These are phyloP conservation scores for Meloidogyne chitwoodi DNA, from an alignment of 1,140 invertebrate genomes.

Conservation along the genomic window DNA sequence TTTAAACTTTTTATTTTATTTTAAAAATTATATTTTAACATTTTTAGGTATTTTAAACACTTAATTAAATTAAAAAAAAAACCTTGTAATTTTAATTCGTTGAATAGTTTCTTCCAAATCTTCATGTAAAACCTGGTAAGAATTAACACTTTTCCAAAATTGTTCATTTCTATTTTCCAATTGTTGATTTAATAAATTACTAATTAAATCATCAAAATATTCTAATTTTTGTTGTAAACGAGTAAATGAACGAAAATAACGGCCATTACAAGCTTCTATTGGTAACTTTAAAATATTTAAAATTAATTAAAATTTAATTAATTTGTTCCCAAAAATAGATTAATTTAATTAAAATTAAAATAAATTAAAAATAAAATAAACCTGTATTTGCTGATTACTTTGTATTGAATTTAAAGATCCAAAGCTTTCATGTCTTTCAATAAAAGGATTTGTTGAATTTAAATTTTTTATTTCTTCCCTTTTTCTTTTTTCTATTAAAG, in stretches of 20 bases:
- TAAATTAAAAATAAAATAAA: background rate
- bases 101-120: conserved; percentile 40
- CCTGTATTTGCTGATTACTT: conserved; percentile 18
- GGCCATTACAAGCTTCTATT: conserved; percentile 33
- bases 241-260: conserved; percentile 49
- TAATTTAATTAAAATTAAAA: too few relatives aligned
- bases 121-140: conserved; percentile 49
- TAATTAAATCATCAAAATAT: conserved; percentile 51
- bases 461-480: too few relatives aligned
- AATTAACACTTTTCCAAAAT: conserved; percentile 57
- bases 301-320: too few relatives aligned
- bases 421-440: conserved; percentile 10
- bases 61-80: background rate
- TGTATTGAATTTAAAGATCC: conserved; percentile 32
- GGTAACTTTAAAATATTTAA: conserved; percentile 13
- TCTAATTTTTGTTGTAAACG: conserved; percentile 48
- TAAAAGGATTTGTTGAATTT: conserved; percentile 18
- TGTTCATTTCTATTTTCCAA: conserved; percentile 53
- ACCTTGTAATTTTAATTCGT: conserved; percentile 4
- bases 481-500: conserved; percentile 23
- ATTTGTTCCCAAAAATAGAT: too few relatives aligned
- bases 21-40: too few relatives aligned
- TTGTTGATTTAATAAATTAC: conserved; percentile 49
- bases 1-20: too few relatives aligned
- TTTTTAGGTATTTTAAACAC: too few relatives aligned